Base-by-base conservation (phyloP, 2,797 vertebrate genomes). In the Leuciscus waleckii region DNA sequence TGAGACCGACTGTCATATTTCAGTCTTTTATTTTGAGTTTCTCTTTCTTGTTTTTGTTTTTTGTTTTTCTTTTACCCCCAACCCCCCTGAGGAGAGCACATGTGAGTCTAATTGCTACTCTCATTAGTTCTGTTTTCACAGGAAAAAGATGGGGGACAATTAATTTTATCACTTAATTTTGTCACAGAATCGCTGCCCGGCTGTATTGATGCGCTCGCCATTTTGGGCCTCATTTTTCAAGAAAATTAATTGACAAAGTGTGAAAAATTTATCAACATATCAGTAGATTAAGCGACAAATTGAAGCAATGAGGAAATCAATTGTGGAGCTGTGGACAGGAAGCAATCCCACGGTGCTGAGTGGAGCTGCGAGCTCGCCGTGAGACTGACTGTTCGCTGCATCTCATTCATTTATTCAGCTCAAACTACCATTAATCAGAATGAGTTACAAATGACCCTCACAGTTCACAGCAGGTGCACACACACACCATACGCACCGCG, bases 131-230 rank as follows among this genome's bases (percentile, higher is more conserved):
- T 95, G 94, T 95, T 96, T 96, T 95, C 93, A 93, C 91, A 93
- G 92, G 91, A 91, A 91, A 91, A 94, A 92, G 93, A 93, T 92
- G 88, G 92, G 93, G 94, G 93, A 93, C 94, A 93, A 96, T 96
- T 95, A 93, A 96, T 96, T 96, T 95, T 94, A 95, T 95, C 94
- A 94, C 95, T 96, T 96, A 94, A 96, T 95, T 95, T 91, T 95
- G 94, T 94, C 94, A 94, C 92, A 69, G 91, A 93, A 86, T 95
- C 93, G 91, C 86, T 78, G 92, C 92, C 91, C 87, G 92, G 91
- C 81, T 74, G 90, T 94, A 95, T 95, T 93, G 94, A 96, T 94
- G 94, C 92, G 92, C 93, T 93, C 92, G 81, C 90, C 87, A 84
- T 85, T 88, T 92, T 93, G 86, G 26, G 91, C 91, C 89, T 93